Evolutionary conservation across 2,888 invertebrate species (phyloP).

Genomic region (Orchestes rusci): DNA sequence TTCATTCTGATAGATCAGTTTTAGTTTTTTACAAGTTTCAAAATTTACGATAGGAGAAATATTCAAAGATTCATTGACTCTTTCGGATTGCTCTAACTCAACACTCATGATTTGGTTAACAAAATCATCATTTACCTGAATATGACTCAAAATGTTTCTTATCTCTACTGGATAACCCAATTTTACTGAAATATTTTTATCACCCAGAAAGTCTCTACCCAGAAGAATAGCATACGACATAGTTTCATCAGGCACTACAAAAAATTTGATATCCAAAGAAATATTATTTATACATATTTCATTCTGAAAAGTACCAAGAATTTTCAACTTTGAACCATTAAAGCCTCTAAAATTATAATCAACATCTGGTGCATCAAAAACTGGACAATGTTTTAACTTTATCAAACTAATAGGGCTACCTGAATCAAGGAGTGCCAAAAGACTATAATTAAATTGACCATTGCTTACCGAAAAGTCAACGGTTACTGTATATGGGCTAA

Average conservation of each 20-base stretch:
- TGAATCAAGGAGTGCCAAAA: background rate
- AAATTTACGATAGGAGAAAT: no score
- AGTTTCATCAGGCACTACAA: background rate
- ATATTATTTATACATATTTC: background rate
- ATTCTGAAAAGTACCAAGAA: background rate
- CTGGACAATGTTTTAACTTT: background rate
- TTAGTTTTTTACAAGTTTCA: no score
- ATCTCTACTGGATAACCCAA: background rate
- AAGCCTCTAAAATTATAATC: background rate
- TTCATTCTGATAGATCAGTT: no score
- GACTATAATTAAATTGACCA: background rate
- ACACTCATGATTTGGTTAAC: background rate
- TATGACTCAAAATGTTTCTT: no score
- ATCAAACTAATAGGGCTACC: slow-evolving; percentile 3
- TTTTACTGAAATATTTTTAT: background rate
- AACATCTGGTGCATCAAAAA: background rate
- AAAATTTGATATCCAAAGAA: slow-evolving; percentile 1
- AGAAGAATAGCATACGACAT: slow-evolving; percentile 1
- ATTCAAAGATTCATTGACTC: no score
- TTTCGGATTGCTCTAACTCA: no score
- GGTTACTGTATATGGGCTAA: slow-evolving; percentile 1
- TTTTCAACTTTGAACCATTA: background rate
- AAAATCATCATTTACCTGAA: background rate
- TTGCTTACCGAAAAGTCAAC: background rate
- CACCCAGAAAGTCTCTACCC: slow-evolving; percentile 1